These are phyloP conservation scores for Astropecten irregularis DNA, from an alignment of 53 echinoderm and acorn worm species.

Conservation along the genomic window DNA sequence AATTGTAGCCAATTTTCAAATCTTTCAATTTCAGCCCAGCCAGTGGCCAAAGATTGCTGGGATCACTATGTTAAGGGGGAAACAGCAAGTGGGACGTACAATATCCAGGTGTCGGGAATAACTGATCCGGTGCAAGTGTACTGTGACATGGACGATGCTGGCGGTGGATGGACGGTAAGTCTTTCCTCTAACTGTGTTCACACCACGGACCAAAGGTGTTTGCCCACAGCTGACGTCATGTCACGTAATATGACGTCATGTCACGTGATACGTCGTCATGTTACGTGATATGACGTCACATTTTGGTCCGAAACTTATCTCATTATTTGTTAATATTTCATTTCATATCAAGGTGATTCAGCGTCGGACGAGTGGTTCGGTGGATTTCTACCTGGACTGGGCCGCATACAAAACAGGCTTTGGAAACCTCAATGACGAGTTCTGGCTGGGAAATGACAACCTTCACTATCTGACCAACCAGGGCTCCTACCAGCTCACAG, in stretches of 20 bases:
- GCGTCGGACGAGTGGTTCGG: background rate
- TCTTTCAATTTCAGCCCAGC: no score
- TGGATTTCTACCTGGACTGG: constrained; percentile 30
- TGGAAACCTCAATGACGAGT: constrained; percentile 9
- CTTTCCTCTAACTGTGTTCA: no score
- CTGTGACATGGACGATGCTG: constrained; percentile 75
- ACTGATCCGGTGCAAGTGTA: constrained; percentile 54
- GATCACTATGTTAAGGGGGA: background rate
- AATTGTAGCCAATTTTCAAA: no score
- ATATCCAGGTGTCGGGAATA: background rate
- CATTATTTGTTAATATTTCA: no score
- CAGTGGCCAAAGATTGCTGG: constrained; percentile 17
- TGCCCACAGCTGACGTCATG: no score
- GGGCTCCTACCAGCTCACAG: constrained; percentile 8
- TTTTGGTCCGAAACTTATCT: background rate
- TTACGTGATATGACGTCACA: background rate
- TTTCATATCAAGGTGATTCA: constrained; percentile 17
- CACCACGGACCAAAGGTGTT: no score
- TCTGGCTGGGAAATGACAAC: constrained; percentile 57
- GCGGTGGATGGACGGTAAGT: constrained; percentile 88
- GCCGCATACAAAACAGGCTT: constrained; percentile 44
- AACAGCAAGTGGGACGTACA: constrained; percentile 1
- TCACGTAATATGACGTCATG: no score
- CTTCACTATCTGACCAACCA: constrained; percentile 35
- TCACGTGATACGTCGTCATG: background rate